Evolutionary conservation across 2,113 vertebrate species (phyloP).

Genomic region (Sisor rabdophorus): DNA sequence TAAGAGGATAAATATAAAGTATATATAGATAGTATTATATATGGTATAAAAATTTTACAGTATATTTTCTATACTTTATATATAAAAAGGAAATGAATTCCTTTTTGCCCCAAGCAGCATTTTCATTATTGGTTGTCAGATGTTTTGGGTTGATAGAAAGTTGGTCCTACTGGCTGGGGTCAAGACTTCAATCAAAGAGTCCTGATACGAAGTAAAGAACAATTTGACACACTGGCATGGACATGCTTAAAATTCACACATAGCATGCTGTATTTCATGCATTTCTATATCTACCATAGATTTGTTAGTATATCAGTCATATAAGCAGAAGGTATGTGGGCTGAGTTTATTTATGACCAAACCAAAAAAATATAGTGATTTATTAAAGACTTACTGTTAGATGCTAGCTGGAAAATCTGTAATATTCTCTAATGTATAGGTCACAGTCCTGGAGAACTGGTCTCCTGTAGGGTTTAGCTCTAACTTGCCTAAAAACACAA

Average conservation of each 20-base stretch:
- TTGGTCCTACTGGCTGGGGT: background rate
- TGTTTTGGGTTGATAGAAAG: conserved; percentile 6
- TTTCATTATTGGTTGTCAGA: conserved; percentile 22
- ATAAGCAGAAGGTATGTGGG: background rate
- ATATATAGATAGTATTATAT: no score
- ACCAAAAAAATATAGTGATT: background rate
- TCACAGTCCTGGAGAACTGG: background rate
- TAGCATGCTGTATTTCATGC: background rate
- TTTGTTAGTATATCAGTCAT: background rate
- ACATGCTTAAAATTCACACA: background rate
- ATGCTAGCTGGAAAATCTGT: background rate
- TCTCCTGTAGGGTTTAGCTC: no score
- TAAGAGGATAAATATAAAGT: background rate
- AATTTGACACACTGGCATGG: background rate
- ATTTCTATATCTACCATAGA: background rate
- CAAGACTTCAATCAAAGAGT: conserved; percentile 21
- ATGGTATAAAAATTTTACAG: no score
- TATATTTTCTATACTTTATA: background rate
- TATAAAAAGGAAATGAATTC: background rate
- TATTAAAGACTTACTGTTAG: background rate
- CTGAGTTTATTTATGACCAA: background rate
- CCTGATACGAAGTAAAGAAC: conserved; percentile 6
- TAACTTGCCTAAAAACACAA: no score
- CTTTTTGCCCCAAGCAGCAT: background rate
- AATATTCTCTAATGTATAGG: background rate